These are phyloP conservation scores for Scarus forsteni DNA, from an alignment of 2,797 vertebrate species.

Conservation along the genomic window DNA sequence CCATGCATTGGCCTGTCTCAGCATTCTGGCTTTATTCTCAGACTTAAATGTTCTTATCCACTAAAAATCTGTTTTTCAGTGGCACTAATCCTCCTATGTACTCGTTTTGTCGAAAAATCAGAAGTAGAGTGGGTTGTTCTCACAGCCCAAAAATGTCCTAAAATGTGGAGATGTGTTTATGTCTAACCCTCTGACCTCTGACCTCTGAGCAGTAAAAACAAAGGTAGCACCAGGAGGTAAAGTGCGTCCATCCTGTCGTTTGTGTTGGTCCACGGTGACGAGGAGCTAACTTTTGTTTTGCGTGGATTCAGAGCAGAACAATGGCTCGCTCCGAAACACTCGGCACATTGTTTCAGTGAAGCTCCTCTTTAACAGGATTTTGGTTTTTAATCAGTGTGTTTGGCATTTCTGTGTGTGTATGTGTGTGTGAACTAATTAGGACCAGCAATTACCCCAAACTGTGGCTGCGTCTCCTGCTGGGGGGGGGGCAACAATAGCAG, in stretches of 20 bases:
- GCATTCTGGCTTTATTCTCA: too few relatives aligned
- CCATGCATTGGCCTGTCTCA: too few relatives aligned
- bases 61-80: too few relatives aligned
- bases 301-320: constrained; percentile 13
- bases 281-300: constrained; percentile 10
- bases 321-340: constrained; percentile 5
- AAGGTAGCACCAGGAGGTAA: neutral
- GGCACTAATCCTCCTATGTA: too few relatives aligned
- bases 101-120: too few relatives aligned
- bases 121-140: too few relatives aligned
- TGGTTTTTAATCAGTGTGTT: constrained; percentile 51
- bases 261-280: neutral
- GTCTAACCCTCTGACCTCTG: neutral
- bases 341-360: constrained; percentile 29
- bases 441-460: constrained; percentile 95
- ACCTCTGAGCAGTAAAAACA: neutral
- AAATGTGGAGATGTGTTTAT: too few relatives aligned
- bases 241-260: neutral
- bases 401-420: constrained; percentile 35
- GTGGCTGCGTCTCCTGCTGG: constrained; percentile 86
- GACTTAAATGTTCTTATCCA: too few relatives aligned
- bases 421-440: constrained; percentile 92
- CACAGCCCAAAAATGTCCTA: too few relatives aligned
- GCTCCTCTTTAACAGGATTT: constrained; percentile 56
- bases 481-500: constrained; percentile 86